A percentile compares a stretch with the other conserved stretches of the same genome.
Conservation (phyloP, 2,888 invertebrate species). For the Lithodes maja region DNA sequence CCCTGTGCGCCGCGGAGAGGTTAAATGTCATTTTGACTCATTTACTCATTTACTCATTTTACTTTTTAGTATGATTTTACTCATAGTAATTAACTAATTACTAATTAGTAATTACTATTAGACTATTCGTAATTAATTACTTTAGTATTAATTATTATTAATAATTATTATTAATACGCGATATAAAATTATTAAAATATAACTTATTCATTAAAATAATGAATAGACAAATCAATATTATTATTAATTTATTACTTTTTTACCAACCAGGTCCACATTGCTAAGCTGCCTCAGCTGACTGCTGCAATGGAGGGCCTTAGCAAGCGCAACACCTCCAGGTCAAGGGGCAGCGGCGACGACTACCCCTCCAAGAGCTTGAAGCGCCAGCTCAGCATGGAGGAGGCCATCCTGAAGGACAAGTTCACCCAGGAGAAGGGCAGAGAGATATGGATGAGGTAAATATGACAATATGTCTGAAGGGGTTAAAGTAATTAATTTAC, state of each 20-base stretch:
- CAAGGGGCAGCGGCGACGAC: conserved; percentile 4
- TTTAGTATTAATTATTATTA: no score
- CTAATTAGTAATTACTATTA: no score
- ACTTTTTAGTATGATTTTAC: no score
- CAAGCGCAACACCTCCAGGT: conserved; percentile 24
- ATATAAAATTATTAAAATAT: no score
- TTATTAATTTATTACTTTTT: not conserved
- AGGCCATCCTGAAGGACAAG: not conserved
- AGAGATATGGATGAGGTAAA: not conserved
- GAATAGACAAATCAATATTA: not conserved
- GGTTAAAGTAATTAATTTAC: not conserved
- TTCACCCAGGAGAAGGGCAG: conserved; percentile 37
- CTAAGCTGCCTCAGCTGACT: not conserved
- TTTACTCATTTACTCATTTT: no score
- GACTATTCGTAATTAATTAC: no score
- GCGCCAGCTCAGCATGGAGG: conserved; percentile 26
- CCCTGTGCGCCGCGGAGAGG: no score
- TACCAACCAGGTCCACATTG: conserved; percentile 18
- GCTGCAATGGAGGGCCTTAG: conserved; percentile 15
- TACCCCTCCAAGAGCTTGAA: not conserved
- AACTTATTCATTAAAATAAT: no score
- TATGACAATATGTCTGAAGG: no score
- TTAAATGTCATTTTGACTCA: no score
- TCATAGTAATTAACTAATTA: no score
- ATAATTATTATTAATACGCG: no score